phyloP scores from a whole-genome alignment of 2,797 vertebrate genomes.

The Caiman crocodilus region DNA sequence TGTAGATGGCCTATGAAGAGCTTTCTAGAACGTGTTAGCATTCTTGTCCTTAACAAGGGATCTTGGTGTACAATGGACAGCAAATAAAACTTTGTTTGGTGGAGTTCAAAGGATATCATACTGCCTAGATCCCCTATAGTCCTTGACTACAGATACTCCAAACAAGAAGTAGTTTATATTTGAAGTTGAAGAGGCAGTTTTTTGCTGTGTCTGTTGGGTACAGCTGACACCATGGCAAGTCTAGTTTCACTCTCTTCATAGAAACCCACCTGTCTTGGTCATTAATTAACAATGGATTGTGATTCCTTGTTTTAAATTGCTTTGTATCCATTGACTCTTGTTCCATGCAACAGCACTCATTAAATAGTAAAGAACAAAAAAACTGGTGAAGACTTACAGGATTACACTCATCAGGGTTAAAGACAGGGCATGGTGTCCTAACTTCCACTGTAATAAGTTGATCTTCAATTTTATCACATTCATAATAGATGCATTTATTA shows the following conservation, averaged over 20 bases:
- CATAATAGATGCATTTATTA: constrained; percentile 72
- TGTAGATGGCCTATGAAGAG: background rate
- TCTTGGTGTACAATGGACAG: background rate
- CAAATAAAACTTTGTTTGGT: background rate
- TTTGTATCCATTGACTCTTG: background rate
- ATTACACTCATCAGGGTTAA: constrained; percentile 22
- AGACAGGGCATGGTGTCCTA: constrained; percentile 42
- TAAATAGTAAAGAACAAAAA: background rate
- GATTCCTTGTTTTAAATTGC: background rate
- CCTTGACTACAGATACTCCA: background rate
- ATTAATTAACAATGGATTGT: background rate
- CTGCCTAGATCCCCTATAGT: background rate
- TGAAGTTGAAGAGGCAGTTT: background rate
- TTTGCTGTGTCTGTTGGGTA: background rate
- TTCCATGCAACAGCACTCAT: background rate
- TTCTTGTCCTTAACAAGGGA: background rate
- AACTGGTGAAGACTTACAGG: constrained; percentile 63
- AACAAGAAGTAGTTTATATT: background rate
- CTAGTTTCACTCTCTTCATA: background rate
- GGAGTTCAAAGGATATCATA: background rate
- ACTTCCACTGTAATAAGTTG: constrained; percentile 55
- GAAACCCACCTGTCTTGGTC: background rate
- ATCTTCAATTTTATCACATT: constrained; percentile 74
- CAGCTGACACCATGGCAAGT: background rate
- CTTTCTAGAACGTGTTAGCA: background rate